Evolutionary conservation across 2,113 vertebrate genomes (phyloP).

Genomic region (Physeter macrocephalus): DNA sequence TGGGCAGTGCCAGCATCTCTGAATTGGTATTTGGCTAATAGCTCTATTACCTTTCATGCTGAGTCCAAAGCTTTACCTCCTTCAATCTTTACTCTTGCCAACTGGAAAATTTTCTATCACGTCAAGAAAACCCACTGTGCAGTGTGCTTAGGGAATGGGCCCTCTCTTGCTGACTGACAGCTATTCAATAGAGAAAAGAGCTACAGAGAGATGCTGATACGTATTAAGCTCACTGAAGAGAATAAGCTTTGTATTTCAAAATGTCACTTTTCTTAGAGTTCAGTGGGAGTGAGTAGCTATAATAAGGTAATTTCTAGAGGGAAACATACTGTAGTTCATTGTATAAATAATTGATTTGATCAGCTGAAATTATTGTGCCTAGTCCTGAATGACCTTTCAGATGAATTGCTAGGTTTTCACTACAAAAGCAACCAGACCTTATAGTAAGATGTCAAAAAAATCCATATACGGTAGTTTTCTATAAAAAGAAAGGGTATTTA

Average conservation of each 20-base stretch:
- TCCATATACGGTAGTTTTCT: slow-evolving; percentile 57
- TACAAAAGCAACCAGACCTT: slow-evolving; percentile 66
- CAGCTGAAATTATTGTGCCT: slow-evolving; percentile 71
- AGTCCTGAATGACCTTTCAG: slow-evolving; percentile 70
- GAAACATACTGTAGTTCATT: slow-evolving; percentile 72
- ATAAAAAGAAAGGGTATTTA: slow-evolving; percentile 66
- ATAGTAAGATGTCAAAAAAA: slow-evolving; percentile 63
- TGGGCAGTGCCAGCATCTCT: slow-evolving; percentile 2
- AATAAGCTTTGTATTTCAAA: slow-evolving; percentile 75
- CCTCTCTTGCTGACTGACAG: slow-evolving; percentile 70
- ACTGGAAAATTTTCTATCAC: slow-evolving; percentile 71
- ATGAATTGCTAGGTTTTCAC: slow-evolving; percentile 66
- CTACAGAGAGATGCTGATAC: slow-evolving; percentile 64
- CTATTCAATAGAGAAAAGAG: slow-evolving; percentile 68
- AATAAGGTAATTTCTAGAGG: slow-evolving; percentile 75
- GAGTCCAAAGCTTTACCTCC: slow-evolving; percentile 71
- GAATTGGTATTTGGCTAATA: slow-evolving; percentile 73
- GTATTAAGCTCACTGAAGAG: slow-evolving; percentile 68
- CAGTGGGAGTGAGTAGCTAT: slow-evolving; percentile 71
- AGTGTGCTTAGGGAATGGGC: slow-evolving; percentile 39
- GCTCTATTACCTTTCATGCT: slow-evolving; percentile 68
- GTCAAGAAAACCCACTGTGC: slow-evolving; percentile 66
- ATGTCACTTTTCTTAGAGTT: slow-evolving; percentile 74
- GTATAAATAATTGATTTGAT: slow-evolving; percentile 79
- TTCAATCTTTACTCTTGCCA: slow-evolving; percentile 70